Conservation (phyloP, 2,888 invertebrate species). For the Cataglyphis cursor region DNA sequence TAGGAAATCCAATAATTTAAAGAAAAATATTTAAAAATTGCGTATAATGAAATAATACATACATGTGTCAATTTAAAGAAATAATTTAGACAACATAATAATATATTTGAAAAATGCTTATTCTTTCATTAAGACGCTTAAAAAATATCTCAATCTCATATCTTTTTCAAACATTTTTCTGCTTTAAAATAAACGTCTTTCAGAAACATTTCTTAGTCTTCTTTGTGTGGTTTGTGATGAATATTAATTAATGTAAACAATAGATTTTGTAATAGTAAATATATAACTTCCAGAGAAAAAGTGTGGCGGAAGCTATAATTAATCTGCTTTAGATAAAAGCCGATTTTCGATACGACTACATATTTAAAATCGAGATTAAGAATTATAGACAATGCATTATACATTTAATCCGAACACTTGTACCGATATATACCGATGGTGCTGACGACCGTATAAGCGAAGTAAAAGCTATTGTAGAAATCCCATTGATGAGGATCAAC, state of each 20-base stretch:
- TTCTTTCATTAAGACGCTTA: background rate
- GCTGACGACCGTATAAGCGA: constrained; percentile 96
- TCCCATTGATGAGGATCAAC: constrained; percentile 92
- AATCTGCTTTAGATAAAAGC: constrained; percentile 18
- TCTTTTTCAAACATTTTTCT: background rate
- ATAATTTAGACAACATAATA: background rate
- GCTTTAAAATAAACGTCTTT: background rate
- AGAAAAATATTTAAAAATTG: background rate
- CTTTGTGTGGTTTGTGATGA: background rate
- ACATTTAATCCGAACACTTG: background rate
- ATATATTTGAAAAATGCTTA: background rate
- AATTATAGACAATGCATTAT: background rate
- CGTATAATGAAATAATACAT: background rate
- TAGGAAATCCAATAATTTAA: background rate
- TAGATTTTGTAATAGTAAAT: background rate
- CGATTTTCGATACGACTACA: background rate
- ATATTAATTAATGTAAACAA: constrained; percentile 8
- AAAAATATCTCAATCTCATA: background rate
- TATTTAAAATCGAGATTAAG: background rate
- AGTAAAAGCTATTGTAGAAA: constrained; percentile 96
- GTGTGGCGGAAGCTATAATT: background rate
- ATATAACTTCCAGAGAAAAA: background rate
- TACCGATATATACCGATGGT: constrained; percentile 91
- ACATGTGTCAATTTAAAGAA: background rate
- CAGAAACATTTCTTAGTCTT: background rate